phyloP scores from a whole-genome alignment of 53 echinoderm and acorn worm genomes.

The Luidia sarsii region DNA sequence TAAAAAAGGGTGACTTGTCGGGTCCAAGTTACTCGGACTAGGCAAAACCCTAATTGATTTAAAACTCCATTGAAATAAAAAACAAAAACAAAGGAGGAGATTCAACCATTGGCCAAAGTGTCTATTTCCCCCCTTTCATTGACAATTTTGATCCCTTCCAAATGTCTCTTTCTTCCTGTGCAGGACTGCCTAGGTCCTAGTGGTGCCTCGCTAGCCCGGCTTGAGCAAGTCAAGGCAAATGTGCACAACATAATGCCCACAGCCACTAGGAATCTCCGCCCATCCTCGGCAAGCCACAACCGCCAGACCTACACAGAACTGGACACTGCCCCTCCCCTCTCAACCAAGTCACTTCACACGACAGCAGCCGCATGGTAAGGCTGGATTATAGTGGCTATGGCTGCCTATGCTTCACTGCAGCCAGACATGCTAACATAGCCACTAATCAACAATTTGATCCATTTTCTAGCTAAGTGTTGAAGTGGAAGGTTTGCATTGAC shows the following conservation, averaged over 20 bases:
- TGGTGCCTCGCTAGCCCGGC: slow-evolving; percentile 58
- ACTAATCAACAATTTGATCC: no score
- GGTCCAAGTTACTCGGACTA: no score
- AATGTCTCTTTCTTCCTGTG: neutral
- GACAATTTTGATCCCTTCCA: no score
- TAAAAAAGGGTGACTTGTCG: no score
- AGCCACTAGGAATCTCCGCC: slow-evolving; percentile 9
- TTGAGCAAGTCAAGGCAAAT: slow-evolving; percentile 62
- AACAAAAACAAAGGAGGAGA: neutral
- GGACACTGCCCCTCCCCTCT: slow-evolving; percentile 71
- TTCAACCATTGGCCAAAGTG: no score
- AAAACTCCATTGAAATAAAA: neutral
- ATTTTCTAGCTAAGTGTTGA: no score
- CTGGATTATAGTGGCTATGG: neutral
- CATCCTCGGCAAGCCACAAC: slow-evolving; percentile 33
- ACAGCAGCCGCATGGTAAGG: slow-evolving; percentile 68
- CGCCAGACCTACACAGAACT: slow-evolving; percentile 63
- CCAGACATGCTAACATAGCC: no score
- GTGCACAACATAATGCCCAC: slow-evolving; percentile 65
- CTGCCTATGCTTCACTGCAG: no score
- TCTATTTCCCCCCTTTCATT: no score
- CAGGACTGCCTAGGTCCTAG: slow-evolving; percentile 72
- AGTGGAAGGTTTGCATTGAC: no score
- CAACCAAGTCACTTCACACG: slow-evolving; percentile 38
- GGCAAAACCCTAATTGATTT: neutral